Evolutionary conservation across 2,113 vertebrate species (phyloP).

Genomic region (Helogale parvula): DNA sequence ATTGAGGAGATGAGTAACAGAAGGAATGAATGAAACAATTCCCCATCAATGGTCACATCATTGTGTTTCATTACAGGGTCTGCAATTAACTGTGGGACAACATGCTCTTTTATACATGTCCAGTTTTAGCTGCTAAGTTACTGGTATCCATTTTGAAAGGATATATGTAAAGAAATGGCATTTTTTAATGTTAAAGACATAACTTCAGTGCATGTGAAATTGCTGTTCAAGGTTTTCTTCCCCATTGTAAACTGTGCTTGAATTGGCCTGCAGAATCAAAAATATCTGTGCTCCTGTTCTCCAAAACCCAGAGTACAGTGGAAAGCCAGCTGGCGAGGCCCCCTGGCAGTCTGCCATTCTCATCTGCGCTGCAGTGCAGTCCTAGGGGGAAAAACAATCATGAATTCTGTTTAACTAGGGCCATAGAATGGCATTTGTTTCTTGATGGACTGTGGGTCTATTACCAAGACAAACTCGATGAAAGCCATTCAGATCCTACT

Average conservation of each 20-base stretch:
- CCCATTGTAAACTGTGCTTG: constrained; percentile 57
- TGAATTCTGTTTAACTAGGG: constrained; percentile 79
- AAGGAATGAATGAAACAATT: background rate
- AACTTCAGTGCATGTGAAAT: background rate
- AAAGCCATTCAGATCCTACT: constrained; percentile 75
- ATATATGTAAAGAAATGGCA: background rate
- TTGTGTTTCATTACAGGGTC: background rate
- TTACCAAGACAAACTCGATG: constrained; percentile 75
- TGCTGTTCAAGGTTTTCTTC: constrained; percentile 25
- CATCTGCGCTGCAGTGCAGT: constrained; percentile 65
- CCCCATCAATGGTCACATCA: background rate
- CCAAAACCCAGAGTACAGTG: constrained; percentile 63
- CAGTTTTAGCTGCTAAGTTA: background rate
- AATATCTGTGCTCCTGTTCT: constrained; percentile 67
- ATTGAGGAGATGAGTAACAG: background rate
- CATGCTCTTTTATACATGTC: background rate
- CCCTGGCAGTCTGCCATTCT: constrained; percentile 70
- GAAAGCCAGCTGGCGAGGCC: constrained; percentile 75
- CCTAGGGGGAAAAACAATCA: constrained; percentile 75
- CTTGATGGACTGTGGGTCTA: constrained; percentile 77
- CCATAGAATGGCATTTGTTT: constrained; percentile 78
- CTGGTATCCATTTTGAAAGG: background rate
- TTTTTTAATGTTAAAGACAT: constrained; percentile 24
- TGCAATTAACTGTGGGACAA: background rate
- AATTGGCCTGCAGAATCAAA: constrained; percentile 62